Base-by-base conservation (phyloP, 2,888 invertebrate genomes). In the Callyntrura sp. region DNA sequence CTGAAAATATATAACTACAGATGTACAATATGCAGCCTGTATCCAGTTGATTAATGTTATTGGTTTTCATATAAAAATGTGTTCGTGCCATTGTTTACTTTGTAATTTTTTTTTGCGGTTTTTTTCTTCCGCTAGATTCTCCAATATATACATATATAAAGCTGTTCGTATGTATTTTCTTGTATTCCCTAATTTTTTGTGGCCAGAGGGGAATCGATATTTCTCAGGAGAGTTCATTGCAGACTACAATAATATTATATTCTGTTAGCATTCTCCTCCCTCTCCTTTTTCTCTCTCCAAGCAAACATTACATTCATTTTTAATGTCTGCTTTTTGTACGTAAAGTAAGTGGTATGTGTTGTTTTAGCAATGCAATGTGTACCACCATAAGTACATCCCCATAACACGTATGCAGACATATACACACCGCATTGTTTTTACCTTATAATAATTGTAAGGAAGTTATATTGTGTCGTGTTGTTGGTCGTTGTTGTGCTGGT, bases 101-200 rank as follows among this genome's bases (percentile, higher is more conserved):
- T 65, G 85, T 51, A 76, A 65, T 76, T 86, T 85, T 73, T 76
- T 86, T 85, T 73, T 55, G 79, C 35, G 51, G 68, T 70, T 82
- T 65, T 65, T 25, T 79, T 55, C 65, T 65, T 35, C 2, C 1
- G 20, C n/a, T 60, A 11, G 2, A 14, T 51, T 51, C 9, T 60
- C 23, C 14, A 45, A 73, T 23, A 23, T n/a, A 60, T 60, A 8
- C 20, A 11, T 23, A 23, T 60, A 20, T 35, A 35, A 35, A 35
- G 35, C 35, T 9, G 8, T 23, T 23, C 8, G 23, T 23, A 11
- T 57, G 57, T n/a, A 57, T 57, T 8, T 23, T 60, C 35, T 35
- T 35, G 35, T 60, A n/a, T 79, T 62, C 11, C 17, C 25, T 28
- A 65, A 28, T 65, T 81, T 73, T 43, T 73, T 57, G 23, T 81